Base-by-base conservation (phyloP, 2,888 invertebrate genomes). In the Cetonia aurata region DNA sequence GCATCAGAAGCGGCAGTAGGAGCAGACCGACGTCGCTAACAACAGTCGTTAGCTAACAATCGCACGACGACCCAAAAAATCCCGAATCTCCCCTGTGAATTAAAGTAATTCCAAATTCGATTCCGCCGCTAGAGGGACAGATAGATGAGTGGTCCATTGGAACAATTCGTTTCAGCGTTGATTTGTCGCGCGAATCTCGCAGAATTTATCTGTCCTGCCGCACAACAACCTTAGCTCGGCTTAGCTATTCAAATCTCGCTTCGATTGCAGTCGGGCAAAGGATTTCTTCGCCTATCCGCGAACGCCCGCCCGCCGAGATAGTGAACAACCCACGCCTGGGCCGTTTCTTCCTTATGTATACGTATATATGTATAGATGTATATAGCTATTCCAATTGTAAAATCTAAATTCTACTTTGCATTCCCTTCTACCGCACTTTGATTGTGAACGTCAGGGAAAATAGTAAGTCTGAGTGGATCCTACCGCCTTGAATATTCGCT, bases 81-180 rank as follows among this genome's bases (percentile, higher is more conserved):
- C 83, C 83, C 78, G 81, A 80, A 81, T 81, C 83, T 85, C 84
- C 84, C 85, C 81, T 81, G 84, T 81, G 85, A 85, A 85, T 85
- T 85, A 85, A 85, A 85, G 83, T 84, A 84, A 85, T 85, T 85
- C 84, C 84, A 84, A 84, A 85, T 85, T 85, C 85, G 85, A 85
- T 84, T 84, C 83, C 83, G 82, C 82, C 83, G 82, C 83, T 81
- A 81, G 83, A 84, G 84, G 84, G 84, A 84, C 83, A 83, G 83
- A 84, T 83, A 84, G 83, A 85, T 85, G 84, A 84, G 84, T 84
- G 84, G 83, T 83, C 80, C 83, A 83, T 80, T 78, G 79, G 80
- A 77, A 80, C 84, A 83, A 81, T 80, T 77, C 82, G 82, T 82
- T 82, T 75, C 74, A 77, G 76, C 75, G 77, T 80, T 78, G 79